Conservation (phyloP, 2,888 invertebrate genomes). For the Drosophila diplacantha region DNA sequence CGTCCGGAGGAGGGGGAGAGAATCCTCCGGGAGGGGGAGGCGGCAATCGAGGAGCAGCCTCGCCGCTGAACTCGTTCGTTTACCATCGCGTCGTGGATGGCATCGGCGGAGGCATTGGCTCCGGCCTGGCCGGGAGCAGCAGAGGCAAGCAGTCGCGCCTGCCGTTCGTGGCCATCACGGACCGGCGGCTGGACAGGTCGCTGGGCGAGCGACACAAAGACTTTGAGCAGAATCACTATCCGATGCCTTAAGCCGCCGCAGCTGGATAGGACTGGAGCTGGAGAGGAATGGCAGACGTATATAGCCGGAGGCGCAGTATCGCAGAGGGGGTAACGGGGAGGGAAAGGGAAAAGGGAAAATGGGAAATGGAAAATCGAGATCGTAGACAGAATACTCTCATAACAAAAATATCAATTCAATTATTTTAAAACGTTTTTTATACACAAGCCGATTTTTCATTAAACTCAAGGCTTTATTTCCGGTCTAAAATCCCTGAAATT, state of each 20-base stretch:
- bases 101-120: slow-evolving; percentile 9
- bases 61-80: slow-evolving; percentile 73
- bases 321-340: background rate
- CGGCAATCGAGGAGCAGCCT: slow-evolving; percentile 21
- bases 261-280: slow-evolving; percentile 8
- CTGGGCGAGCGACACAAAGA: slow-evolving; percentile 71
- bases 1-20: slow-evolving; percentile 16
- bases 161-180: slow-evolving; percentile 78
- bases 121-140: slow-evolving; percentile 8
- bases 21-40: slow-evolving; percentile 5
- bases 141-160: slow-evolving; percentile 74
- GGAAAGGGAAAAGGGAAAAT: background rate
- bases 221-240: slow-evolving; percentile 77
- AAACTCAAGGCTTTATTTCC: too few species aligned
- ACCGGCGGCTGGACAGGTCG: slow-evolving; percentile 75
- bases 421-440: background rate
- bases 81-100: slow-evolving; percentile 77
- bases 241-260: slow-evolving; percentile 73
- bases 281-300: background rate
- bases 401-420: background rate
- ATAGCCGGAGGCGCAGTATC: slow-evolving; percentile 1
- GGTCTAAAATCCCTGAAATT: background rate
- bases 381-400: background rate
- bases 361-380: background rate
- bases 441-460: background rate